Evolutionary conservation across 2,113 vertebrate genomes (phyloP).

Genomic region (Salminus brasiliensis): DNA sequence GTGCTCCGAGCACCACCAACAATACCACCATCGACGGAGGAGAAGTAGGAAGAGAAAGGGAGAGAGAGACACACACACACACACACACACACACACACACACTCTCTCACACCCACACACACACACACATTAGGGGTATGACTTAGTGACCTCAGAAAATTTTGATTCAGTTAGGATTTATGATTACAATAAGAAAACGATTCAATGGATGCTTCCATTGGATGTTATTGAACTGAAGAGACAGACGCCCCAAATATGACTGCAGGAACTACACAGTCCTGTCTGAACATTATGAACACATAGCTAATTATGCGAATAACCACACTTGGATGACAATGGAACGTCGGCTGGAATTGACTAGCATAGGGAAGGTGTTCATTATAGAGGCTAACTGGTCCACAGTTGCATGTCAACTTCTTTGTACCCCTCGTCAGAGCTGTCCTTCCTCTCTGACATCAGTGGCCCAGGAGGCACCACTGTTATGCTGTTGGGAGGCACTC

Average conservation of each 20-base stretch:
- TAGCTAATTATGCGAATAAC: too few species aligned
- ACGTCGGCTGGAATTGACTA: too few species aligned
- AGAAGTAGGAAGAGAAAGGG: too few species aligned
- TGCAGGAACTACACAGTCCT: not conserved
- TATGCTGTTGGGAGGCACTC: too few species aligned
- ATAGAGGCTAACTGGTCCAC: too few species aligned
- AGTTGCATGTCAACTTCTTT: too few species aligned
- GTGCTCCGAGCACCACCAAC: constrained; percentile 69
- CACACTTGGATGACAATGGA: too few species aligned
- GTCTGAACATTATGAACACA: too few species aligned
- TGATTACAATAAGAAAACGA: not conserved
- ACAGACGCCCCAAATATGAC: not conserved
- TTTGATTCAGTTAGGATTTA: not conserved
- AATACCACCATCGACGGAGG: constrained; percentile 42
- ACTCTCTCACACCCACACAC: constrained; percentile 24
- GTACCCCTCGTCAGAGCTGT: too few species aligned
- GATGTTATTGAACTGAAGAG: not conserved
- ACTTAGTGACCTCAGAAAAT: not conserved
- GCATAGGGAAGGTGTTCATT: too few species aligned
- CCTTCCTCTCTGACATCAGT: too few species aligned
- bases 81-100: constrained; percentile 20
- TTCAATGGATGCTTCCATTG: not conserved
- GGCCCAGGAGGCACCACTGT: too few species aligned
- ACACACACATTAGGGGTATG: not conserved
- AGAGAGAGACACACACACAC: constrained; percentile 36